Evolutionary conservation across 1,140 invertebrate species (phyloP), one percentile per base, ranked within the genome.

Genomic region (Drosophila biarmipes): DNA sequence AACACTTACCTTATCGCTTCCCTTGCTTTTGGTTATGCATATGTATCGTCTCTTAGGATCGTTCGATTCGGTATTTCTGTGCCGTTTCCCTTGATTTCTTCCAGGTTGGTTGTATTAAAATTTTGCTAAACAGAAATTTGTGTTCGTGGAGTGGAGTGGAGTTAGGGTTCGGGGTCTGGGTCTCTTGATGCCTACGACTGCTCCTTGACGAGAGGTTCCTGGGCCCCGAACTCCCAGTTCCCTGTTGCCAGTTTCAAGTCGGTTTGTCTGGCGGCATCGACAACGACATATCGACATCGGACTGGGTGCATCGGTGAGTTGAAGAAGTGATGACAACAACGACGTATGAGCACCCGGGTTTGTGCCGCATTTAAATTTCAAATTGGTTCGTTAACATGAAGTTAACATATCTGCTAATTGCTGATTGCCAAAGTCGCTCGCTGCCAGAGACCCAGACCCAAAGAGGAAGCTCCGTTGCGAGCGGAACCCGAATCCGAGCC

Each of bases 311-410:
- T 78, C 75, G 78, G 79, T 57, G 52, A 73, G 73, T 79, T 84
- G 80, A 80, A 84, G 80, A 84, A 84, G 80, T 84, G 80, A 84
- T 84, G 80, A 85, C 81, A 85, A 80, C 78, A 81, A 71, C 82
- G 82, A 87, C 82, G 82, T 87, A 82, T 87, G 78, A 86, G 81
- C 84, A 78, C 61, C 79, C 72, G 79, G 81, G 79, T 87, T 84
- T 89, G 84, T 89, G 82, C 79, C 84, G 84, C 84, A 87, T 87
- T 87, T 87, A 87, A 87, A 87, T 87, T 87, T 87, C 82, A 87
- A 87, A 87, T 87, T 87, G 82, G 82, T 87, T 87, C 82, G 82
- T 87, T 87, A 89, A 87, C 82, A 87, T 87, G 84, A 87, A 87
- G 82, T 87, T 89, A 87, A 87, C 82, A 87, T 87, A 87, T 87